These are phyloP conservation scores for Nemotelus nigrinus DNA, from an alignment of 2,888 invertebrate genomes.

Conservation along the genomic window DNA sequence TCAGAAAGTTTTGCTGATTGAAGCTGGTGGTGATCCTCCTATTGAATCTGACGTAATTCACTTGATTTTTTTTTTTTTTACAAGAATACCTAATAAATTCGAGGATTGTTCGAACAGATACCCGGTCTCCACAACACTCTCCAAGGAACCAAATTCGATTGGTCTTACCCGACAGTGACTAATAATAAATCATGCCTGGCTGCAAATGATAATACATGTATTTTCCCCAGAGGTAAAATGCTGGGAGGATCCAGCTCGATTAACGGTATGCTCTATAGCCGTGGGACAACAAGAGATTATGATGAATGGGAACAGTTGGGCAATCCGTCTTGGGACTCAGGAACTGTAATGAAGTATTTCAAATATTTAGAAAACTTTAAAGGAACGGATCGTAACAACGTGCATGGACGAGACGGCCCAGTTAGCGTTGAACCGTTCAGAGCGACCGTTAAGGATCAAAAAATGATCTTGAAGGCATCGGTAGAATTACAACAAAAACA, in stretches of 20 bases:
- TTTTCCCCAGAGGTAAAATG: conserved; percentile 15
- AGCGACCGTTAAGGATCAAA: conserved; percentile 62
- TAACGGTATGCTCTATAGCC: conserved; percentile 67
- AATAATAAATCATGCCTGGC: conserved; percentile 16
- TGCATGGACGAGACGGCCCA: conserved; percentile 67
- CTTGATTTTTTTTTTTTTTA: not conserved
- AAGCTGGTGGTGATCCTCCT: conserved; percentile 67
- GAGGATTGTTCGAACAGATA: not conserved
- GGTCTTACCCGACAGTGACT: conserved; percentile 13
- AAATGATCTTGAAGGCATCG: conserved; percentile 66
- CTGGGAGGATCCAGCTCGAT: conserved; percentile 33
- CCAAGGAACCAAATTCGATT: conserved; percentile 15
- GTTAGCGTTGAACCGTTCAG: conserved; percentile 66
- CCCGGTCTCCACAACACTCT: conserved; percentile 10
- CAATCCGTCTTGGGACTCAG: conserved; percentile 73
- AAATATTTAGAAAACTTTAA: conserved; percentile 72
- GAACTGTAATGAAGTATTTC: conserved; percentile 79
- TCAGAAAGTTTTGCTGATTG: conserved; percentile 66
- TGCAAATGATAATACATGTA: not conserved
- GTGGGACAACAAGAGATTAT: conserved; percentile 70
- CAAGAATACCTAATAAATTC: not conserved
- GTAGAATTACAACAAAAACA: conserved; percentile 67
- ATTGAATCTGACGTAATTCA: conserved; percentile 64
- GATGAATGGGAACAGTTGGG: conserved; percentile 70
- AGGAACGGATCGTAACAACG: conserved; percentile 25